Base-by-base conservation (phyloP, 2,888 invertebrate genomes). In the Capitulum mitella region DNA sequence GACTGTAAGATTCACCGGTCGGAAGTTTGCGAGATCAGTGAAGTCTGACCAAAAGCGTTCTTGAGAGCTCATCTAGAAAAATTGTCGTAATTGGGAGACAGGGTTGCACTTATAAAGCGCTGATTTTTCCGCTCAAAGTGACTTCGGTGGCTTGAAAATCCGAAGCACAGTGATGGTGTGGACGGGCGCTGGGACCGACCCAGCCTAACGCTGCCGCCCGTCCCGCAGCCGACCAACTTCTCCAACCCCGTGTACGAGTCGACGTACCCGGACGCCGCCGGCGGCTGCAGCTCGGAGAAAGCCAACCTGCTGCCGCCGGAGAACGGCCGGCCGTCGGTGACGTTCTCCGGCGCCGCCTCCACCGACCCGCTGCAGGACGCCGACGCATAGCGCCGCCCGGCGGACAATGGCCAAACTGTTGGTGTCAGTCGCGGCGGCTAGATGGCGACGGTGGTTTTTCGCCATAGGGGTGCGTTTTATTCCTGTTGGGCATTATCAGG, bases 231-330 rank as follows among this genome's bases (percentile, higher is more conserved):
- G 46, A 80, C 78, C 54, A 93, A 93, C 86, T 94, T 93, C 87
- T 92, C 92, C 34, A 94, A 94, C 87, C 94, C 94, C 0, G 92
- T 94, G 76, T 94, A 94, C 86, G 94, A 94, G 84, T 92, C 92
- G 78, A 91, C 93, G 88, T 93, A 92, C 86, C 77, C 75, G 77
- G 79, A 79, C 58, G 79, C 51, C 46, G 78, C 51, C 29, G 79
- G 79, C 37, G 32, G 46, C 32, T 58, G 61, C 34, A 79, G 78
- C 46, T 81, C 80, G 51, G 81, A 82, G 80, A 81, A 79, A 61
- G 77, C 80, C 43, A 81, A 79, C 77, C 79, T 82, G 75, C 81
- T 81, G 77, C 80, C 79, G 54, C 81, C 81, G 48, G 81, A 81
- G 70, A 70, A 70, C 70, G 70, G 70, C 40, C 37, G 70, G 8